Evolutionary conservation across 2,797 vertebrate genomes (phyloP).

Genomic region (Martes flavigula): DNA sequence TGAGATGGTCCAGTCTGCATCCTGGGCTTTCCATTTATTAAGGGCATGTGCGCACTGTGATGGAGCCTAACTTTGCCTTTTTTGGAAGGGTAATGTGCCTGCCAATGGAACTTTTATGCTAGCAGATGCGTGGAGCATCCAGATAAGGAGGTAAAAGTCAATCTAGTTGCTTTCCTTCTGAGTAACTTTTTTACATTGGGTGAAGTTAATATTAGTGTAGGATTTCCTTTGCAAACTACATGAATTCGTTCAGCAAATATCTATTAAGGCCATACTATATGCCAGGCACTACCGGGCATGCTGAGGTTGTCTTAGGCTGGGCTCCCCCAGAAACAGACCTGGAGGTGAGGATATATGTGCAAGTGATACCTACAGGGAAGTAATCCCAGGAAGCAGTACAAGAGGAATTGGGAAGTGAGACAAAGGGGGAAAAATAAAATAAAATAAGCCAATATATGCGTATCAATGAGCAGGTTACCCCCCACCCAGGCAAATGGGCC

Average conservation of each 20-base stretch:
- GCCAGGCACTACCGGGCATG: neutral
- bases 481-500: neutral
- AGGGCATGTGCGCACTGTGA: neutral
- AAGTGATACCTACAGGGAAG: neutral
- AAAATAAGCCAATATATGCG: neutral
- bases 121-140: neutral
- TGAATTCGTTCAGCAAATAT: neutral
- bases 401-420: neutral
- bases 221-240: neutral
- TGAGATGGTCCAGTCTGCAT: neutral
- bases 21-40: neutral
- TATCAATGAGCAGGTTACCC: neutral
- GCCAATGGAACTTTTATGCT: neutral
- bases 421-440: too few species aligned
- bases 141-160: neutral
- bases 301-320: neutral
- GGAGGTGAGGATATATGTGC: neutral
- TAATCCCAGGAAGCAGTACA: neutral
- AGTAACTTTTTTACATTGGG: neutral
- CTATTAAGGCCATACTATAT: neutral
- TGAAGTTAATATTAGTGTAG: neutral
- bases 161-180: neutral
- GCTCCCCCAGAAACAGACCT: neutral
- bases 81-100: neutral
- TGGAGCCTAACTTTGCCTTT: neutral